Conservation (phyloP, 92 coral and sea anemone species). For the Parazoanthus atlanticus region DNA sequence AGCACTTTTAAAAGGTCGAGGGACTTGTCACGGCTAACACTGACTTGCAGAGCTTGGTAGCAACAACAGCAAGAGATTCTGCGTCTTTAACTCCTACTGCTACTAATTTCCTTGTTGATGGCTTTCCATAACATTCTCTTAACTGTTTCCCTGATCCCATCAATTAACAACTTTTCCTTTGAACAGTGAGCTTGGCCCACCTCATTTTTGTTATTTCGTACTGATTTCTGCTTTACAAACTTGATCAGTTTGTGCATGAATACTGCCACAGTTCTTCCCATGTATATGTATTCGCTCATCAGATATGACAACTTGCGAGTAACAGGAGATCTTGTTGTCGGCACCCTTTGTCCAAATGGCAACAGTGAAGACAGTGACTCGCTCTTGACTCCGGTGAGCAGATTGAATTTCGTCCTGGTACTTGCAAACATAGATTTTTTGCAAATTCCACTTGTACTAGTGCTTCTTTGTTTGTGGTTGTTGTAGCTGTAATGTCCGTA, state of each 20-base stretch:
- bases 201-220: conserved; percentile 49
- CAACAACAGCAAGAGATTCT: conserved; percentile 55
- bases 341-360: conserved; percentile 59
- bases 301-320: conserved; percentile 52
- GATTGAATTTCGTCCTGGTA: too few species aligned
- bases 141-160: too few species aligned
- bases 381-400: too few species aligned
- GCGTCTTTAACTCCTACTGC: conserved; percentile 58
- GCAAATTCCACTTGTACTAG: too few species aligned
- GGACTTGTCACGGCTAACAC: conserved; percentile 49
- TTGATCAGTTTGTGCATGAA: conserved; percentile 46
- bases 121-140: too few species aligned
- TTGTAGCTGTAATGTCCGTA: conserved; percentile 11
- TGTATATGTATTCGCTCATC: conserved; percentile 64
- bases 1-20: conserved; percentile 52
- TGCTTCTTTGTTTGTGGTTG: too few species aligned
- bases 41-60: conserved; percentile 55
- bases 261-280: conserved; percentile 66
- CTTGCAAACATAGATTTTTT: too few species aligned
- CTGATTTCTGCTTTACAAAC: conserved; percentile 45
- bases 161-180: conserved; percentile 40
- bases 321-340: conserved; percentile 35
- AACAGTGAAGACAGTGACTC: conserved; percentile 62
- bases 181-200: conserved; percentile 77
- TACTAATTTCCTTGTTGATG: conserved; percentile 26